These are phyloP conservation scores for Kryptopterus vitreolus DNA, from an alignment of 2,797 vertebrate species.

Conservation along the genomic window DNA sequence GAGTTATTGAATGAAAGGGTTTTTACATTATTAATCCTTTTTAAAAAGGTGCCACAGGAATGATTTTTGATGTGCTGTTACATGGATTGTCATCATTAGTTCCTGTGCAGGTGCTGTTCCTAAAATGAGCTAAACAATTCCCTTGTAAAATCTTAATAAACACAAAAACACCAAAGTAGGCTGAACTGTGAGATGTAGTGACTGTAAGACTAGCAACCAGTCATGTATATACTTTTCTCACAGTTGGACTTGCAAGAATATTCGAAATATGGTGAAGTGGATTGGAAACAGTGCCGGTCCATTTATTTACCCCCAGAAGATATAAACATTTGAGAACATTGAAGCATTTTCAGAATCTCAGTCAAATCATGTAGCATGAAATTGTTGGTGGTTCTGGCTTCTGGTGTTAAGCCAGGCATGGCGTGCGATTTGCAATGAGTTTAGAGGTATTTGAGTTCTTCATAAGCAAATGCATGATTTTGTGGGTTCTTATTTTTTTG, in stretches of 20 bases:
- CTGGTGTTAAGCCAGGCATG: neutral
- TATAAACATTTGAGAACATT: neutral
- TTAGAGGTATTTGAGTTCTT: conserved; percentile 1
- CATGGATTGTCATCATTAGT: conserved; percentile 10
- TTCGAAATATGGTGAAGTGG: neutral
- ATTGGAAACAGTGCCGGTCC: neutral
- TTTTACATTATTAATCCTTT: neutral
- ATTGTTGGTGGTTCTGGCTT: neutral
- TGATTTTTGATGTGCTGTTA: neutral
- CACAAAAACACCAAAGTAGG: neutral
- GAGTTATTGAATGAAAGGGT: neutral
- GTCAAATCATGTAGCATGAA: conserved; percentile 17
- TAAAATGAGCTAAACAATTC: conserved; percentile 15
- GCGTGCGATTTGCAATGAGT: neutral
- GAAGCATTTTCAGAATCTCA: neutral
- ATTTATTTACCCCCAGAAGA: conserved; percentile 19
- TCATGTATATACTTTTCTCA: conserved; percentile 5
- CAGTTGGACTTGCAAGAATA: neutral
- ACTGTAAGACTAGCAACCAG: neutral
- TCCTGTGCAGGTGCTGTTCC: neutral
- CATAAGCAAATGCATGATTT: neutral
- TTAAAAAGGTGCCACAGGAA: neutral
- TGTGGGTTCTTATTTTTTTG: neutral
- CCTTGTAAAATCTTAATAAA: conserved; percentile 23
- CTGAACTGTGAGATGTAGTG: neutral